Evolutionary conservation across 2,888 invertebrate genomes (phyloP).

Genomic region (Luffia ferchaultella): DNA sequence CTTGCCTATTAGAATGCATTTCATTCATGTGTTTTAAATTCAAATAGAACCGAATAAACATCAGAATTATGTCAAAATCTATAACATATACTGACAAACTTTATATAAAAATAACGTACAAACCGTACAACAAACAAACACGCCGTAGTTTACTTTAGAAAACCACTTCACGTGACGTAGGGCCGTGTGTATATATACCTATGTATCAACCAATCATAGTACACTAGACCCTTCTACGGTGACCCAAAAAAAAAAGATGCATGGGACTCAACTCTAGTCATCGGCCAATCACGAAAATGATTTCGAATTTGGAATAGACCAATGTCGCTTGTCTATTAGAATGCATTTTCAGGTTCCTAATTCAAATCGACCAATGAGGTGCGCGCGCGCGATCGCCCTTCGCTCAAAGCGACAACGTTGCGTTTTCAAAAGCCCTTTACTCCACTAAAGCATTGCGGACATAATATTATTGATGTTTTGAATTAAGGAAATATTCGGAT

Average conservation of each 20-base stretch:
- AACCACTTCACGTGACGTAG: no score
- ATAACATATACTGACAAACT: no score
- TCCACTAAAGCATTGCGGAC: not conserved
- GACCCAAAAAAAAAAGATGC: not conserved
- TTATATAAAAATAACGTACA: no score
- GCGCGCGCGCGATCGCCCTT: not conserved
- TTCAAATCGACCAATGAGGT: not conserved
- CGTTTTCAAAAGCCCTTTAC: not conserved
- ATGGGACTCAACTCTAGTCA: not conserved
- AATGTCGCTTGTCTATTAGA: slow-evolving; percentile 1
- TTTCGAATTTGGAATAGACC: not conserved
- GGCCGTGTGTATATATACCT: not conserved
- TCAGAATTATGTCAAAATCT: no score
- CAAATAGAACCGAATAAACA: no score
- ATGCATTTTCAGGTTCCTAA: not conserved
- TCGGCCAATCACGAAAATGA: not conserved
- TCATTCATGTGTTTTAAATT: no score
- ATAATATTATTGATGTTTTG: not conserved
- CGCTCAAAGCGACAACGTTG: not conserved
- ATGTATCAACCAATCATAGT: not conserved
- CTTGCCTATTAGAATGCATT: slow-evolving; percentile 2
- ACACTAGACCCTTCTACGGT: not conserved
- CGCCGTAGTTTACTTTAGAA: no score
- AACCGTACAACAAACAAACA: no score
- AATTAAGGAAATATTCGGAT: not conserved